These are phyloP conservation scores for Antrozous pallidus DNA, from an alignment of 2,797 vertebrate species.

Conservation along the genomic window DNA sequence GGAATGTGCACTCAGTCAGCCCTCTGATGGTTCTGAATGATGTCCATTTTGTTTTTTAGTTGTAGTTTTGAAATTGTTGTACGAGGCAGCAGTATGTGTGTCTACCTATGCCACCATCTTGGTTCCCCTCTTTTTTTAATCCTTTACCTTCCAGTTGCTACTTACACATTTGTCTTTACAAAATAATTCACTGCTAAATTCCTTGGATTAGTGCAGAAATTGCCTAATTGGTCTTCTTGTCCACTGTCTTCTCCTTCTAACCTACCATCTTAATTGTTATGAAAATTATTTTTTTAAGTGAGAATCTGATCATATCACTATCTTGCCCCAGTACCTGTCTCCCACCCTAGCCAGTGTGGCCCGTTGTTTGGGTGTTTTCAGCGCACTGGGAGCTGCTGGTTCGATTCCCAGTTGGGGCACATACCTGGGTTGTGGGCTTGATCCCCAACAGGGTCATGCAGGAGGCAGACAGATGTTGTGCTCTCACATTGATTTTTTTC, in stretches of 20 bases:
- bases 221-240: background rate
- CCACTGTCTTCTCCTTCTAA: background rate
- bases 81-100: too few relatives aligned
- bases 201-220: background rate
- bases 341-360: background rate
- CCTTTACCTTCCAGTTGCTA: background rate
- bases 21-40: too few relatives aligned
- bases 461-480: background rate
- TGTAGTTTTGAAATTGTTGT: too few relatives aligned
- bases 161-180: background rate
- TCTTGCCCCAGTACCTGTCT: background rate
- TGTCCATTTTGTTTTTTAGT: too few relatives aligned
- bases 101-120: too few relatives aligned
- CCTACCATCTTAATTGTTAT: background rate
- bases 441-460: background rate
- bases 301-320: background rate
- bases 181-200: background rate
- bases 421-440: background rate
- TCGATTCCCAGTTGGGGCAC: background rate
- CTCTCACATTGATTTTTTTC: background rate
- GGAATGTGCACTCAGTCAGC: too few relatives aligned
- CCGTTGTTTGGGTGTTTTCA: background rate
- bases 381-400: background rate
- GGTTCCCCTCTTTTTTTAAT: too few relatives aligned
- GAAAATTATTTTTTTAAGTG: constrained; percentile 10